These are phyloP conservation scores for Junonia oenone DNA, from an alignment of 2,888 invertebrate species.

Conservation along the genomic window DNA sequence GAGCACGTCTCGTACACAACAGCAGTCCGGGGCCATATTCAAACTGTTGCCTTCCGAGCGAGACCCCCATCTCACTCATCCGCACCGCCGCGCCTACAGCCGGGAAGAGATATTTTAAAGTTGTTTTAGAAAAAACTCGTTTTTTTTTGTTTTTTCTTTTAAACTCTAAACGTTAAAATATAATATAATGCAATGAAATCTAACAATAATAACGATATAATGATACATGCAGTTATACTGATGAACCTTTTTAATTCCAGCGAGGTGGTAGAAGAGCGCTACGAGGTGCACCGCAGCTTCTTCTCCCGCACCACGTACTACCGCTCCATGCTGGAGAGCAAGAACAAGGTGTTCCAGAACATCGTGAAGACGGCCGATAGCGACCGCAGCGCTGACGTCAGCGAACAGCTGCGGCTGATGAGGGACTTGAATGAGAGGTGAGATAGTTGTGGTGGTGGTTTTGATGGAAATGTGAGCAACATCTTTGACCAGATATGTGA, in stretches of 20 bases:
- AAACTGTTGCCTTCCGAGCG: too few relatives aligned
- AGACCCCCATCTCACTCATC: too few relatives aligned
- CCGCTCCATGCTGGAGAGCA: conserved; percentile 95
- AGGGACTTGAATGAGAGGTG: conserved; percentile 87
- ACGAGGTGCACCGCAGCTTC: conserved; percentile 90
- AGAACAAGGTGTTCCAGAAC: conserved; percentile 94
- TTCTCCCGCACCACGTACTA: conserved; percentile 94
- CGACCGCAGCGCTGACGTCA: conserved; percentile 86
- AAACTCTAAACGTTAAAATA: too few relatives aligned
- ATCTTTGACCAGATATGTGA: too few relatives aligned
- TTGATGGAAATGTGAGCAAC: too few relatives aligned
- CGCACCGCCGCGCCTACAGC: too few relatives aligned
- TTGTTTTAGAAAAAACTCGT: too few relatives aligned
- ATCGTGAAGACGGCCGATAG: conserved; percentile 88
- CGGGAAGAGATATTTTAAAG: too few relatives aligned
- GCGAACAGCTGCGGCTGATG: conserved; percentile 85
- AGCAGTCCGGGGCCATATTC: too few relatives aligned
- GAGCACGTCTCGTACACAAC: too few relatives aligned
- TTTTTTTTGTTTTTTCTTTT: too few relatives aligned
- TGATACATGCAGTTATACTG: neutral
- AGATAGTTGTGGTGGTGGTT: too few relatives aligned
- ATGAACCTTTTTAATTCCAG: conserved; percentile 45
- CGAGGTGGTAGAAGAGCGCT: conserved; percentile 85
- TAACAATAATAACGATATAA: neutral
- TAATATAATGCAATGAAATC: neutral